Evolutionary conservation across 2,888 invertebrate genomes (phyloP).

Genomic region (Pegoplata infirma): DNA sequence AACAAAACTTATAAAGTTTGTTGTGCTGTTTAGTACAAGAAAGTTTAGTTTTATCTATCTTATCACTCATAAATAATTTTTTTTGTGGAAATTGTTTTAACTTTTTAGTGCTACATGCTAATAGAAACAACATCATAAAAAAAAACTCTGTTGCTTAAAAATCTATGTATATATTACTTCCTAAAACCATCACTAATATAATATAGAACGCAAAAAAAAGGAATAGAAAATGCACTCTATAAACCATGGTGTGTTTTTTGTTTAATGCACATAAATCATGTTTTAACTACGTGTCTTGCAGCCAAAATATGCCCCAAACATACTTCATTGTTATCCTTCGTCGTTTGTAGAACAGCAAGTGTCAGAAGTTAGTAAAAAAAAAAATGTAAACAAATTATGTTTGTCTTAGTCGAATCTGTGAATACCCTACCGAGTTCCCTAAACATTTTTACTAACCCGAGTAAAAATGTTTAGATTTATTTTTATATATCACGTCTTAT

Average conservation of each 20-base stretch:
- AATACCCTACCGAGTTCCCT: no score
- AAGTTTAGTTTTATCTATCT: no score
- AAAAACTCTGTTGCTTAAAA: constrained; percentile 33
- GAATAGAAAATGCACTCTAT: constrained; percentile 20
- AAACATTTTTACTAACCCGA: no score
- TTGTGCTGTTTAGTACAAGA: no score
- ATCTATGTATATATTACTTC: constrained; percentile 2
- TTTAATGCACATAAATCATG: constrained; percentile 57
- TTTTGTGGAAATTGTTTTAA: background rate
- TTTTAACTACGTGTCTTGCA: constrained; percentile 58
- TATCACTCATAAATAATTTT: background rate
- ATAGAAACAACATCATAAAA: background rate
- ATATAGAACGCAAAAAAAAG: constrained; percentile 13
- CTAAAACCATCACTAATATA: constrained; percentile 25
- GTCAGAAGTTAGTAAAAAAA: constrained; percentile 35
- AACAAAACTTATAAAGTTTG: no score
- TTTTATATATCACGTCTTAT: no score
- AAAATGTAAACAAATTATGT: no score
- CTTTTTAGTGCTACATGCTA: background rate
- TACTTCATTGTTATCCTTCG: constrained; percentile 44
- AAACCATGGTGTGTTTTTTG: constrained; percentile 6
- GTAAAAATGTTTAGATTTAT: no score
- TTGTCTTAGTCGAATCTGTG: no score
- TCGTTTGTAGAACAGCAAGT: constrained; percentile 27
- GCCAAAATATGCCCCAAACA: constrained; percentile 52